Conservation (phyloP, 2,113 vertebrate genomes). For the Clinocottus analis region DNA sequence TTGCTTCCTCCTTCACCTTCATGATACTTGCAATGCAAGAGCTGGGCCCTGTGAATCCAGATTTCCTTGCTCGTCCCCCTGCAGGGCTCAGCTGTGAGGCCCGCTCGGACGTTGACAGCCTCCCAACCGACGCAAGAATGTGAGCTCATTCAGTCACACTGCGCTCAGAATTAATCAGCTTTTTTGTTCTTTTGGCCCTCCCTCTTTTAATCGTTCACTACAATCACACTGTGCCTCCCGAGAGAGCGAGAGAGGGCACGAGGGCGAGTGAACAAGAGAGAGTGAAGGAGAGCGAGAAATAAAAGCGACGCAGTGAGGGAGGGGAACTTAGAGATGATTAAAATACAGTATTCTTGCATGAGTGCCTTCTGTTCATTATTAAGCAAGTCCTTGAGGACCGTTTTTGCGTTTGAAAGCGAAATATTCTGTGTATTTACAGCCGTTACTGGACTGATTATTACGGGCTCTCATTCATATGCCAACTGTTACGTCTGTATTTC, state of each 20-base stretch:
- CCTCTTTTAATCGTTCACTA: slow-evolving; percentile 46
- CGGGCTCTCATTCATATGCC: slow-evolving; percentile 35
- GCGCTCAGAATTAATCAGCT: slow-evolving; percentile 64
- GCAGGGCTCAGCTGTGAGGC: slow-evolving; percentile 30
- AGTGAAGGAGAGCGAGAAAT: slow-evolving; percentile 9
- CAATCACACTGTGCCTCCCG: slow-evolving; percentile 50
- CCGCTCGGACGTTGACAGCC: slow-evolving; percentile 14
- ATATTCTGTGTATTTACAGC: slow-evolving; percentile 5
- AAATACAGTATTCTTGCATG: neutral
- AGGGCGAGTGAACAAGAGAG: neutral
- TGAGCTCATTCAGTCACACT: slow-evolving; percentile 51
- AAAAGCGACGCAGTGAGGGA: slow-evolving; percentile 29
- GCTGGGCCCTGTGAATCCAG: neutral
- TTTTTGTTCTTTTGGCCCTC: slow-evolving; percentile 59
- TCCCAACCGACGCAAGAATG: slow-evolving; percentile 30
- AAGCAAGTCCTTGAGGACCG: slow-evolving; percentile 20
- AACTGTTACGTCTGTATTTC: slow-evolving; percentile 25
- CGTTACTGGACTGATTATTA: neutral
- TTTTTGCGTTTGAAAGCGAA: slow-evolving; percentile 3
- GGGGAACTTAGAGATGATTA: slow-evolving; percentile 5
- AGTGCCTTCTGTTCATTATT: slow-evolving; percentile 9
- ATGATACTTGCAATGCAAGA: neutral
- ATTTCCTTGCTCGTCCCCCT: neutral
- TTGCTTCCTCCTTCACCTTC: neutral
- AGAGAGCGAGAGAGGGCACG: slow-evolving; percentile 22